Evolutionary conservation across 2,888 invertebrate species (phyloP), one percentile per base, ranked within the genome.

Genomic region (Pediacus dermestoides): DNA sequence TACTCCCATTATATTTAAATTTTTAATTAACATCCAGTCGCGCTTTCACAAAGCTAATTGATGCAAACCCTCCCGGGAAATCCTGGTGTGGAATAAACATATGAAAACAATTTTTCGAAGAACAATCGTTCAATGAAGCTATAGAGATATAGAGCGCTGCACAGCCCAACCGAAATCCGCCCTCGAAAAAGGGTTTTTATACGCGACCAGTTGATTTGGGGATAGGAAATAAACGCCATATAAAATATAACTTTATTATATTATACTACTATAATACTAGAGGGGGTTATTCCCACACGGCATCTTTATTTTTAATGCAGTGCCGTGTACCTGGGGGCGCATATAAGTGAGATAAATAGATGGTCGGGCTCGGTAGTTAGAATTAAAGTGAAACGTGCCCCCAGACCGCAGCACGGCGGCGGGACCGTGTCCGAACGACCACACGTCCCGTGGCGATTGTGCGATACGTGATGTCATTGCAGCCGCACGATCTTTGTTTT

Each of bases 301-400:
- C 45, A 48, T 42, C 52, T 57, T 56, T 51, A 57, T 57, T 59
- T 61, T 58, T 58, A 61, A 57, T 58, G 52, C 54, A 48, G 48
- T 53, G 44, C 41, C 40, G 39, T 34, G 42, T 48, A 48, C 51
- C 53, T 51, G 56, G 53, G 58, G 57, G 49, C 51, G 53, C 53
- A 58, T 58, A 53, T 65, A 66, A 66, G 61, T 61, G 66, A 64
- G 64, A 67, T 64, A 64, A 66, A 66, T 67, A 64, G 59, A 61
- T 60, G 50, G 52, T 45, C 34, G 42, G 30, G 52, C 44, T 45
- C 50, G 52, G 36, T 46, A 6, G 18, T 48, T 50, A 53, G 63
- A 70, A 70, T 71, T 70, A 70, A 70, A 70, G 65, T 66, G 66
- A 62, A 61, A 71, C 71, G 71, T 71, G 71, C 64, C 66, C 58